Base-by-base conservation (phyloP, 2,797 vertebrate species). In the Hemitrygon akajei region DNA sequence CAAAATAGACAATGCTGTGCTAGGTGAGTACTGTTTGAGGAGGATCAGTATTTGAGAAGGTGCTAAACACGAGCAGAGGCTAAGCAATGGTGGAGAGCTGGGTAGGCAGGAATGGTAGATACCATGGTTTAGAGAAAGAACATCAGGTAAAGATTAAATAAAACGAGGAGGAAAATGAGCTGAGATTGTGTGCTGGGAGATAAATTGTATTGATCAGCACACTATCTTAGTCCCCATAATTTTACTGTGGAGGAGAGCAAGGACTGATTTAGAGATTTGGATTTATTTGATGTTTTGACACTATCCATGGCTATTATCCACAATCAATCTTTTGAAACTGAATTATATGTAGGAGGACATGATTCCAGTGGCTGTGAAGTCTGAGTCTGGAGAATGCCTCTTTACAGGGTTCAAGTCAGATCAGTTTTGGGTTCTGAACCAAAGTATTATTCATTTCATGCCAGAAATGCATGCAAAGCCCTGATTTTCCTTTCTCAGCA, bases 221-320 rank as follows among this genome's bases (percentile, higher is more conserved):
- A 66, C 6, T 73, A 56, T 56, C 10, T 56, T 47, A 7, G 11
- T 56, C 27, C 27, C 40, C 2, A 89, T 89, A 34, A 37, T 69
- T 89, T 66, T 10, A 40, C 60, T 69, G 63, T 66, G 40, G 71
- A 40, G 25, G 84, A 18, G 30, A 93, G 37, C 27, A 27, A 6
- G 27, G 69, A 76, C 30, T 76, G 91, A 76, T n/a, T 47, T n/a
- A 40, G 91, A 76, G 25, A 12, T 56, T 34, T 56, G 22, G 40
- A 37, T 75, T n/a, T 75, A 40, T 93, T 93, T 75, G 22, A 56
- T 93, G 40, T 30, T 73, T 93, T 93, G 71, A 9, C 71, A 75
- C 56, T 76, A 30, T 0, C 25, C 40, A 76, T n/a, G 73, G 14
- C 16, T 93, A 37, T 30, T 93, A 30, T 93, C 22, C 22, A 56